A percentile compares a stretch with the other conserved stretches of the same genome.
Conservation (phyloP, 2,113 vertebrate genomes). For the Calidris pygmaea region DNA sequence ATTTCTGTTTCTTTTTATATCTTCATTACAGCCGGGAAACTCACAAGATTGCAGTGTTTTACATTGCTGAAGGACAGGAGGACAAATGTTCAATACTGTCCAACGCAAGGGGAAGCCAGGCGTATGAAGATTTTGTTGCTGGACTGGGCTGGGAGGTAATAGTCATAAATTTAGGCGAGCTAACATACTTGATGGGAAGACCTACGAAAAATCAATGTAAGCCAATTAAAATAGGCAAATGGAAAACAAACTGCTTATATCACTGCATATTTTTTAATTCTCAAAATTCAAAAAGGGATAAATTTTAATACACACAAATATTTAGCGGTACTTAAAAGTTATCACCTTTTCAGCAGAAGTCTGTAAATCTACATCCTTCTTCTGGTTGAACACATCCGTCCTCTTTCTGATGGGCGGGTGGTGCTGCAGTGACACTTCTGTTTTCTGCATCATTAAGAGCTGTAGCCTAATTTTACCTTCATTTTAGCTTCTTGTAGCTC, state of each 20-base stretch:
- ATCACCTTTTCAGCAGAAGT: background rate
- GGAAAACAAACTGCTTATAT: background rate
- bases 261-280: background rate
- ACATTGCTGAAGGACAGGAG: conserved; percentile 96
- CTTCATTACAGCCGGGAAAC: conserved; percentile 86
- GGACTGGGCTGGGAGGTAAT: conserved; percentile 98
- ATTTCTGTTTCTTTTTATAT: background rate
- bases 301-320: fast-evolving
- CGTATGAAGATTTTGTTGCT: conserved; percentile 96
- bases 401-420: background rate
- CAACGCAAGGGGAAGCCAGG: conserved; percentile 91
- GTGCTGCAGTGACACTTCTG: background rate
- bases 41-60: conserved; percentile 98
- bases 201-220: background rate
- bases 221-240: background rate
- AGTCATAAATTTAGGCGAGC: background rate
- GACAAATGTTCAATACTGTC: conserved; percentile 97
- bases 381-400: background rate
- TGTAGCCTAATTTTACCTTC: background rate
- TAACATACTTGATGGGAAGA: background rate
- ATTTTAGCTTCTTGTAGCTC: background rate
- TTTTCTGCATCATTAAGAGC: background rate
- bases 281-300: background rate
- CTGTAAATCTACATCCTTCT: background rate
- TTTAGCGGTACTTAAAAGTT: background rate